Evolutionary conservation across 2,888 invertebrate species (phyloP).

Genomic region (Carterocephalus palaemon): DNA sequence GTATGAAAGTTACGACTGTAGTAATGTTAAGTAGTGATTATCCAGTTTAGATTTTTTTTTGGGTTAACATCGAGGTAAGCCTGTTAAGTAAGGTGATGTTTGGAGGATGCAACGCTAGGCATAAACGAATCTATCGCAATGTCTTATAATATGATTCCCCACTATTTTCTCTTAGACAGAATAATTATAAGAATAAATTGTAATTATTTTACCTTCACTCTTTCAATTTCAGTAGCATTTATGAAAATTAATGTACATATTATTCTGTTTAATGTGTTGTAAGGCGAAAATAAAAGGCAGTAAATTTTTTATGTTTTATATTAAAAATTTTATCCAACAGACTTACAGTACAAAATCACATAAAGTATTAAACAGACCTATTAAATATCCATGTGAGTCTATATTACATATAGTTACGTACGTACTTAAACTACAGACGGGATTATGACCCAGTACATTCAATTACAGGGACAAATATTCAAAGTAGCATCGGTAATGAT

Average conservation of each 20-base stretch:
- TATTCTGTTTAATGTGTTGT: neutral
- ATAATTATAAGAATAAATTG: too few relatives aligned
- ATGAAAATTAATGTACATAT: neutral
- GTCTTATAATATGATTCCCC: too few relatives aligned
- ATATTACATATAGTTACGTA: conserved; percentile 77
- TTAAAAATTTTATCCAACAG: conserved; percentile 75
- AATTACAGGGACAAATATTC: conserved; percentile 68
- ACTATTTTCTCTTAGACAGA: too few relatives aligned
- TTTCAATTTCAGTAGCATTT: neutral
- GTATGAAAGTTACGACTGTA: too few relatives aligned
- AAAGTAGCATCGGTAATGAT: conserved; percentile 39
- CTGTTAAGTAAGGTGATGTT: too few relatives aligned
- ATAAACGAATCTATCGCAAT: too few relatives aligned
- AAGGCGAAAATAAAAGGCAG: conserved; percentile 6
- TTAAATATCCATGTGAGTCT: conserved; percentile 79
- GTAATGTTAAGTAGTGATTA: too few relatives aligned
- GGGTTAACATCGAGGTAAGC: too few relatives aligned
- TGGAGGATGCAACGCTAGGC: too few relatives aligned
- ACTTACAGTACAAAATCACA: conserved; percentile 78
- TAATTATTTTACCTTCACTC: neutral
- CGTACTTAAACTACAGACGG: conserved; percentile 77
- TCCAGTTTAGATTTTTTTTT: too few relatives aligned
- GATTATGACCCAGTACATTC: conserved; percentile 78
- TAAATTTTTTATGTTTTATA: conserved; percentile 49
- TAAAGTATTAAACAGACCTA: conserved; percentile 77